Percentiles rank a stretch among this genome's conserved stretches.
Evolutionary conservation across 2,113 vertebrate species (phyloP).

Genomic region (Mustela nigripes): DNA sequence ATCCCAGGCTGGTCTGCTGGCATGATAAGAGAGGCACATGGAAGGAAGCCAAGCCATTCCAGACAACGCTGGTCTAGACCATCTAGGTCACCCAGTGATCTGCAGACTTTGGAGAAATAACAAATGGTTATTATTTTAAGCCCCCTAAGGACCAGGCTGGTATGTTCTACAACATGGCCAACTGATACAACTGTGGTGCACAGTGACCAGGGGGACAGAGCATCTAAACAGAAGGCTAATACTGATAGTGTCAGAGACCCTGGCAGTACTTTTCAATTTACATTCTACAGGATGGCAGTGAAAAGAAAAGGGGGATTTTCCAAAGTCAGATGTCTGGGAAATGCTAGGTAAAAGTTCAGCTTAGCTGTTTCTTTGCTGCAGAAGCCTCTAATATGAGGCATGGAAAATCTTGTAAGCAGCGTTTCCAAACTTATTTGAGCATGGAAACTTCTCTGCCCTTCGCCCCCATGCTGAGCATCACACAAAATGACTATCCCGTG

Average conservation of each 20-base stretch:
- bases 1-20: not conserved
- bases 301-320: slow-evolving; percentile 25
- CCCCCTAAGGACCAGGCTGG: not conserved
- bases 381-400: not conserved
- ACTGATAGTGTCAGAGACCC: not conserved
- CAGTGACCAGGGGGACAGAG: not conserved
- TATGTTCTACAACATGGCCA: not conserved
- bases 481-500: not conserved
- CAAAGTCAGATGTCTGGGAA: not conserved
- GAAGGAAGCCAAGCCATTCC: not conserved
- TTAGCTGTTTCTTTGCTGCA: not conserved
- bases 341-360: not conserved
- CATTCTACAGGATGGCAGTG: not conserved
- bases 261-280: not conserved
- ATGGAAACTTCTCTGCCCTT: not conserved
- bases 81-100: not conserved
- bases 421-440: not conserved
- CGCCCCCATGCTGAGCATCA: not conserved
- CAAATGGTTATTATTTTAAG: slow-evolving; percentile 29
- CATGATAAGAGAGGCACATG: not conserved
- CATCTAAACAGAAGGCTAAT: not conserved
- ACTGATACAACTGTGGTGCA: not conserved
- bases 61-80: not conserved
- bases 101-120: not conserved
- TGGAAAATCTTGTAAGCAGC: not conserved